Conservation (phyloP, 2,888 invertebrate genomes). For the Andrena hattorfiana region DNA sequence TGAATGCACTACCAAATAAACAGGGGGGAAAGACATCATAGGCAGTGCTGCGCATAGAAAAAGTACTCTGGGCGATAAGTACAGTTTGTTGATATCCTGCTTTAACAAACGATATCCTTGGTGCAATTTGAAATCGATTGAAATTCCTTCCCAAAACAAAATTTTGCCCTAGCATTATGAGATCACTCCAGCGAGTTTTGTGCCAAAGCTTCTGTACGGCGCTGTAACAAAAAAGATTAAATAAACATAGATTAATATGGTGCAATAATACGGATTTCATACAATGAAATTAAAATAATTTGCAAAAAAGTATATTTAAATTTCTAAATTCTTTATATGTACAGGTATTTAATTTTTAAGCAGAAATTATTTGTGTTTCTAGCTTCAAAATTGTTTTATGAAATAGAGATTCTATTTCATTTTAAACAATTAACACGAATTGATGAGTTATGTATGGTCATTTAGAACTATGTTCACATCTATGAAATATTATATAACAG, state of each 20-base stretch:
- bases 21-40: slow-evolving; percentile 41
- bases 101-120: slow-evolving; percentile 10
- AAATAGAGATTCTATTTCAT: too few species aligned
- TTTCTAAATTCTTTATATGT: too few species aligned
- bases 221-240: slow-evolving; percentile 47
- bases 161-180: slow-evolving; percentile 34
- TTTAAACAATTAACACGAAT: too few species aligned
- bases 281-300: background rate
- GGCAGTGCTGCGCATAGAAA: slow-evolving; percentile 31
- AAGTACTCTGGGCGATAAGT: slow-evolving; percentile 64
- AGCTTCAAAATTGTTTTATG: too few species aligned
- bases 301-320: background rate
- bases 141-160: slow-evolving; percentile 12
- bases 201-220: background rate
- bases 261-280: background rate
- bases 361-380: too few species aligned
- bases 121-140: slow-evolving; percentile 5
- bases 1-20: background rate
- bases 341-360: too few species aligned
- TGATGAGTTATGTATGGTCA: too few species aligned
- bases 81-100: slow-evolving; percentile 30
- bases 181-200: slow-evolving; percentile 36
- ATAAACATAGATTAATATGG: background rate
- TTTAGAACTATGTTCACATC: too few species aligned
- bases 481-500: too few species aligned